Percentiles rank a stretch among this genome's conserved stretches.
These are phyloP conservation scores for Actenoides lindsayi DNA, from an alignment of 2,113 vertebrate genomes.

Conservation along the genomic window DNA sequence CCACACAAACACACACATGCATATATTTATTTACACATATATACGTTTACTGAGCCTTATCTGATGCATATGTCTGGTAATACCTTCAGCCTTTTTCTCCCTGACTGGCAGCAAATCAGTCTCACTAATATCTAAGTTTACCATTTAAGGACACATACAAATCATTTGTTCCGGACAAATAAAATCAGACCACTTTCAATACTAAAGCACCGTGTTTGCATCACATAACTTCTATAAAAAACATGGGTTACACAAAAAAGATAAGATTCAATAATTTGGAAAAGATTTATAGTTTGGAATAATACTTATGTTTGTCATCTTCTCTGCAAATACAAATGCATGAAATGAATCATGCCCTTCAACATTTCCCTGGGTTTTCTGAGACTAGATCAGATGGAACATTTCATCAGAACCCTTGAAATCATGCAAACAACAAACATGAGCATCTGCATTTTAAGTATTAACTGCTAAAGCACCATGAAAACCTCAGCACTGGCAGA, in stretches of 20 bases:
- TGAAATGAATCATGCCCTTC: neutral
- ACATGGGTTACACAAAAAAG: neutral
- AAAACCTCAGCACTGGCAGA: neutral
- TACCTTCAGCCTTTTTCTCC: neutral
- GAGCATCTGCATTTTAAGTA: conserved; percentile 48
- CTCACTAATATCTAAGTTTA: neutral
- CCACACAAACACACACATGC: neutral
- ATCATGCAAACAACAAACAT: conserved; percentile 16
- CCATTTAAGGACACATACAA: neutral
- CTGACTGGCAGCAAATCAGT: neutral
- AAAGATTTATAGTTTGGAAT: neutral
- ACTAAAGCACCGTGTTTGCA: neutral
- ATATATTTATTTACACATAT: neutral
- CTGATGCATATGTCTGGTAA: neutral
- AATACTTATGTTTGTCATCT: neutral
- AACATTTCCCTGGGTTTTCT: conserved; percentile 17
- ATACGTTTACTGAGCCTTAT: neutral
- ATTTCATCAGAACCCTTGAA: conserved; percentile 40
- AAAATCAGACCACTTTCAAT: neutral
- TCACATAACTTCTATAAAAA: neutral
- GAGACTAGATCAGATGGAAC: conserved; percentile 23
- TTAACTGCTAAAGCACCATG: conserved; percentile 21
- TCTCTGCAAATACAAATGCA: neutral
- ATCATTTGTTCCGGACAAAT: neutral
- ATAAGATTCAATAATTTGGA: neutral